These are phyloP conservation scores for Carduelis carduelis DNA, from an alignment of 2,797 vertebrate species.

Conservation along the genomic window DNA sequence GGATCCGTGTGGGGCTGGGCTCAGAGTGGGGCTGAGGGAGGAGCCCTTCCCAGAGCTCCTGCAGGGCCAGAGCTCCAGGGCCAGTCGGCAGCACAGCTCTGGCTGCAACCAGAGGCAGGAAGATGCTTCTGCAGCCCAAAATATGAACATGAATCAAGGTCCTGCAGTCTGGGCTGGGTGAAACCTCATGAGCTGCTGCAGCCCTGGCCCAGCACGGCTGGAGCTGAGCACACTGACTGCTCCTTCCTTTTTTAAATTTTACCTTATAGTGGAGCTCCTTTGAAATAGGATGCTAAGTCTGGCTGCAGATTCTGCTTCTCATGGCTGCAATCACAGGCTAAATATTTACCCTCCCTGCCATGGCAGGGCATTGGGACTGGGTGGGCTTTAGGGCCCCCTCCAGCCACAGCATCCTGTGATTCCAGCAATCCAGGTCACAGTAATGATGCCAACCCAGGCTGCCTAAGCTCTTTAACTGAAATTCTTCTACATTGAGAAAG, in stretches of 20 bases:
- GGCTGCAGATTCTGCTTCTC: neutral
- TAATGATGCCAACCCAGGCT: fast-evolving
- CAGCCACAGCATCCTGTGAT: neutral
- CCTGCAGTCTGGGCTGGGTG: neutral
- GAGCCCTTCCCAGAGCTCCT: neutral
- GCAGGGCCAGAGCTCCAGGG: neutral
- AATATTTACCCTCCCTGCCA: neutral
- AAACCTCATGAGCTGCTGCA: neutral
- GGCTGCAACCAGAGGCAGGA: fast-evolving
- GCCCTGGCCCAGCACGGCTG: fast-evolving
- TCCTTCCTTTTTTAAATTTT: neutral
- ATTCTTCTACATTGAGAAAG: fast-evolving
- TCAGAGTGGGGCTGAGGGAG: neutral
- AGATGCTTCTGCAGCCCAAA: neutral
- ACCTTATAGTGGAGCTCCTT: neutral
- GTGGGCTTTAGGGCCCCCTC: neutral
- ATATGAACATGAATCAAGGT: fast-evolving
- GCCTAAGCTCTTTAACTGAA: neutral
- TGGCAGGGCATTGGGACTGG: fast-evolving
- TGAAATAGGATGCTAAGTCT: fast-evolving
- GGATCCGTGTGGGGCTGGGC: neutral
- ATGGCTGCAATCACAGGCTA: fast-evolving
- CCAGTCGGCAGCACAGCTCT: fast-evolving
- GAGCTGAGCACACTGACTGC: fast-evolving
- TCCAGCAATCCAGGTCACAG: neutral